Base-by-base conservation (phyloP, 2,797 vertebrate species). In the Basileuterus tristriatus region DNA sequence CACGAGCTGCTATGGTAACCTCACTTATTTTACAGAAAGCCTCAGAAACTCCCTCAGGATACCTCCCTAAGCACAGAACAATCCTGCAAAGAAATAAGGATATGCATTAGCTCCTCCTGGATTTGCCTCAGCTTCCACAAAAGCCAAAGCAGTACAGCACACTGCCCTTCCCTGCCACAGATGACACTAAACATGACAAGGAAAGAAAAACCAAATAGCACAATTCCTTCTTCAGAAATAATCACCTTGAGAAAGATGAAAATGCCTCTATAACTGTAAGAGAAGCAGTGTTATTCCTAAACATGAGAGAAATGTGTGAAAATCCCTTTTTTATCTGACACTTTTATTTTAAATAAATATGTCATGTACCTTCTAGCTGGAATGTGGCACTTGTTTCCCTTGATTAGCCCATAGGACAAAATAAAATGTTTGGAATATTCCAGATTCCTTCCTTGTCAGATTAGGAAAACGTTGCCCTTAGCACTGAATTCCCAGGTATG, bases 401-500 rank as follows among this genome's bases (percentile, higher is more conserved):
- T 62, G 44, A 89, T 93, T 70, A 89, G 36, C 60, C 64, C 56
- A 96, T 77, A 86, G 53, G 49, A 91, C 24, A 79, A 76, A 82
- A 84, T 59, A 81, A 87, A 0, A 43, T 84, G 30, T 93, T 70
- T 76, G 52, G 56, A 89, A 94, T 92, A 89, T 79, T 89, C 68
- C 72, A 85, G 78, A 93, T 89, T 87, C 81, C 56, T 94, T 79
- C 36, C 60, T 63, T 52, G 70, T 82, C 78, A 72, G 59, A 84
- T 84, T 63, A 92, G 79, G 53, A 74, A 80, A 27, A 65, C 5
- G 56, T 29, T 87, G 44, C 56, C 60, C 67, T 92, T 75, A 94
- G 68, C 49, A 89, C n/a, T 47, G 64, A 79, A 84, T 55, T 43
- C 12, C 15, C 69, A 92, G 65, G 47, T 50, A 55, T 6, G 32